A percentile compares a stretch with the other conserved stretches of the same genome.
These are phyloP conservation scores for Heterochromis multidens DNA, from an alignment of 2,113 vertebrate genomes.

Conservation along the genomic window DNA sequence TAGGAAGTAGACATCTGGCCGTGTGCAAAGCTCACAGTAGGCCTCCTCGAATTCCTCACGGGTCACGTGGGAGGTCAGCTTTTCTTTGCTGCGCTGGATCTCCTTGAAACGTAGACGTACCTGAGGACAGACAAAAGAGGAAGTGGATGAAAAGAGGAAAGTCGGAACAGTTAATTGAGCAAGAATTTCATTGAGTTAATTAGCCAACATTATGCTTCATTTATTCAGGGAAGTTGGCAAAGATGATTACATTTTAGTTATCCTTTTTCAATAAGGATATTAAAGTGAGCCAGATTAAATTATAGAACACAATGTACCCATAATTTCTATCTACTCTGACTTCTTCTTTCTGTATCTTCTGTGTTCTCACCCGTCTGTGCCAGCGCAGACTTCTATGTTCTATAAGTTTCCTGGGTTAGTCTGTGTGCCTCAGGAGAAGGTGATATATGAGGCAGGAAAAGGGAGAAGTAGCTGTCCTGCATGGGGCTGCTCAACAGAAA, in stretches of 20 bases:
- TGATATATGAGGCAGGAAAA: background rate
- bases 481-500: background rate
- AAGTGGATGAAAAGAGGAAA: background rate
- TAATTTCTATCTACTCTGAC: background rate
- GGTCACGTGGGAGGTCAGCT: slow-evolving; percentile 93
- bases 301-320: background rate
- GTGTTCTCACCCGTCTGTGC: background rate
- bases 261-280: slow-evolving; percentile 21
- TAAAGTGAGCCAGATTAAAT: slow-evolving; percentile 26
- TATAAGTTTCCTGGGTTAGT: background rate
- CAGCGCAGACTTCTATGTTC: background rate
- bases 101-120: slow-evolving; percentile 92
- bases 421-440: background rate
- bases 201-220: background rate
- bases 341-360: background rate
- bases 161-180: background rate
- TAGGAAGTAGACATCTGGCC: slow-evolving; percentile 95
- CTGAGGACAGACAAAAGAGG: slow-evolving; percentile 29
- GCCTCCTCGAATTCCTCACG: slow-evolving; percentile 95
- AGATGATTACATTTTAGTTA: slow-evolving; percentile 15
- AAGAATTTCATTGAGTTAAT: background rate
- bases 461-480: background rate
- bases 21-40: slow-evolving; percentile 92
- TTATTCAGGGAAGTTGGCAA: background rate
- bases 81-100: slow-evolving; percentile 96